phyloP scores from a whole-genome alignment of 2,797 vertebrate species.

The Pangasius larnaudii region DNA sequence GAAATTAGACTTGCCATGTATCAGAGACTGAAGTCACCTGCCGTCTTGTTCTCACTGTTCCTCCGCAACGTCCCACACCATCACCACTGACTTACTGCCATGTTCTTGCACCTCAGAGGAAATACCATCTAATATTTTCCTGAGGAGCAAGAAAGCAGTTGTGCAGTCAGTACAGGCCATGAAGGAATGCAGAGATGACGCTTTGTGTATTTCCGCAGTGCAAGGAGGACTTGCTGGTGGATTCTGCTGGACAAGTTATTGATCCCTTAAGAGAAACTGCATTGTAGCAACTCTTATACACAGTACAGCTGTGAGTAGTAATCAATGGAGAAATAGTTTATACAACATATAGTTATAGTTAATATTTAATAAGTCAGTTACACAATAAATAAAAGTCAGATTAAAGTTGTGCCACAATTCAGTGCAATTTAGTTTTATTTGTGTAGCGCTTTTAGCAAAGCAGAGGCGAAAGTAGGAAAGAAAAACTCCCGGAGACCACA shows the following conservation, averaged over 20 bases:
- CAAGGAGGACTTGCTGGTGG: conserved; percentile 10
- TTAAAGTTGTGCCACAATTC: neutral
- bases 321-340: neutral
- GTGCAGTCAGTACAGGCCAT: conserved; percentile 2
- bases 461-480: neutral
- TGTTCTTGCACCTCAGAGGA: neutral
- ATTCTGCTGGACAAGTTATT: neutral
- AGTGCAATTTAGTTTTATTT: neutral
- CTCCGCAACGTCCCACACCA: neutral
- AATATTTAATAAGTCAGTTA: conserved; percentile 3
- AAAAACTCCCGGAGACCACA: neutral
- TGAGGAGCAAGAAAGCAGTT: neutral
- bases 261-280: neutral
- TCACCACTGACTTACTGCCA: conserved; percentile 2
- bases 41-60: conserved; percentile 13
- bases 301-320: neutral
- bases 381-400: neutral
- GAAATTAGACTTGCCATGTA: neutral
- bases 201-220: conserved; percentile 16
- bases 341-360: neutral
- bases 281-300: neutral
- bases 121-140: neutral
- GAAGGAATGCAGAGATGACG: neutral
- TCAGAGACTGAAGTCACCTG: neutral
- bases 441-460: neutral